Percentiles rank a stretch among this genome's conserved stretches.
phyloP scores from a whole-genome alignment of 2,888 invertebrate species.

The Caenorhabditis drosophilae region DNA sequence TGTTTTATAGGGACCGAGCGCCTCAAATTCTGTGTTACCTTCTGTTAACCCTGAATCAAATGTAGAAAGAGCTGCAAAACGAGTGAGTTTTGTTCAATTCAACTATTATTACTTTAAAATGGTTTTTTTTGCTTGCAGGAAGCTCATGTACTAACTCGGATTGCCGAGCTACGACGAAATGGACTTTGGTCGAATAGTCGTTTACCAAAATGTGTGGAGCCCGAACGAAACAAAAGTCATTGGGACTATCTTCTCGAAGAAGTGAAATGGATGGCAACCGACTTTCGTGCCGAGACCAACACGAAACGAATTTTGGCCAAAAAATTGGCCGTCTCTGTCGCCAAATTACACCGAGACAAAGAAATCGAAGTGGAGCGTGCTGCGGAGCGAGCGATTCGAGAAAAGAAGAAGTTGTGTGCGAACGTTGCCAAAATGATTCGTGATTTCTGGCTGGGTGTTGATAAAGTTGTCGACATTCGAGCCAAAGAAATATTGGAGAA shows the following conservation, averaged over 20 bases:
- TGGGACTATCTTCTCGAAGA: constrained; percentile 99
- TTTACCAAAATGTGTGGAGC: constrained; percentile 78
- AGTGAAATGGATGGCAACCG: constrained; percentile 94
- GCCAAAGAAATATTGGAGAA: constrained; percentile 82
- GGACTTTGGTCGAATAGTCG: constrained; percentile 84
- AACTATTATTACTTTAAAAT: background rate
- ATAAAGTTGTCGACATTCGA: constrained; percentile 77
- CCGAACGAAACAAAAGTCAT: constrained; percentile 87
- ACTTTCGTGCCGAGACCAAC: constrained; percentile 95
- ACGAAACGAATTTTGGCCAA: constrained; percentile 81
- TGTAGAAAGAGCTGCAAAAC: constrained; percentile 41
- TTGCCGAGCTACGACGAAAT: constrained; percentile 87
- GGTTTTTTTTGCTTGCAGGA: constrained; percentile 74
- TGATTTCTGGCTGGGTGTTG: constrained; percentile 93
- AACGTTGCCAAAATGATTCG: constrained; percentile 90
- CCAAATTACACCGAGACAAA: constrained; percentile 75
- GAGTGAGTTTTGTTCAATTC: constrained; percentile 13
- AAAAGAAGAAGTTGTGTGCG: constrained; percentile 77
- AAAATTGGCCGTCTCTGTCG: constrained; percentile 38
- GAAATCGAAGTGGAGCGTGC: constrained; percentile 86
- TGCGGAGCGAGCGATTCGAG: constrained; percentile 79
- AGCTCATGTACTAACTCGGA: constrained; percentile 89
- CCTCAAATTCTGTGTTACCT: constrained; percentile 14
- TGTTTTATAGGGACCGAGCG: constrained; percentile 1
- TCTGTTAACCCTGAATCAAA: constrained; percentile 23